A percentile compares a stretch with the other conserved stretches of the same genome.
Evolutionary conservation across 2,113 vertebrate genomes (phyloP).

Genomic region (Paralichthys olivaceus): DNA sequence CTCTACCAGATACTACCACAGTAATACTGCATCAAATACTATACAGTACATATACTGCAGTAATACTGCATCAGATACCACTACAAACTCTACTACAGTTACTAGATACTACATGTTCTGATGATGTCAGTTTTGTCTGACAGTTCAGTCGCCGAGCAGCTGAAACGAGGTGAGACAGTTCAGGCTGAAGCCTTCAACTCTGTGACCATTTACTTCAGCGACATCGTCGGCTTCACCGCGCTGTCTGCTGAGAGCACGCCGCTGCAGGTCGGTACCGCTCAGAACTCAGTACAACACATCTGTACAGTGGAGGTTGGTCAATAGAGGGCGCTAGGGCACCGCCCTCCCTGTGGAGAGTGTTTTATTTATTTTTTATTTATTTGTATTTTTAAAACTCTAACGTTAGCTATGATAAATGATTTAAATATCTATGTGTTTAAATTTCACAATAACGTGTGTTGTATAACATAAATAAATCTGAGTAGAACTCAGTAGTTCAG

Average conservation of each 20-base stretch:
- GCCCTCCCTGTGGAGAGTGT: no score
- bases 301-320: no score
- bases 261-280: slow-evolving; percentile 82
- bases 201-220: slow-evolving; percentile 95
- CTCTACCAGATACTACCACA: slow-evolving; percentile 94
- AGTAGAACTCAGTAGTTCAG: background rate
- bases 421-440: no score
- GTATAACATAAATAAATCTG: no score
- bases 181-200: slow-evolving; percentile 93
- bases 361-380: no score
- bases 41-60: slow-evolving; percentile 1
- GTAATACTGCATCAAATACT: slow-evolving; percentile 33
- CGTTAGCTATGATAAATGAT: no score
- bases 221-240: slow-evolving; percentile 92
- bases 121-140: background rate
- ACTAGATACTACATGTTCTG: background rate
- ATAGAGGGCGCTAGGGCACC: no score
- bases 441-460: no score
- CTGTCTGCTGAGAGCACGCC: slow-evolving; percentile 92
- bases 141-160: slow-evolving; percentile 92
- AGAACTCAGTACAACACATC: no score
- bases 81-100: slow-evolving; percentile 80
- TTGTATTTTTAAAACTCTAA: no score
- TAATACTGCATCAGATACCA: slow-evolving; percentile 82
- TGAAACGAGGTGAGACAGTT: slow-evolving; percentile 91